Base-by-base conservation (phyloP, 1,140 invertebrate species). In the Magallana gigas region DNA sequence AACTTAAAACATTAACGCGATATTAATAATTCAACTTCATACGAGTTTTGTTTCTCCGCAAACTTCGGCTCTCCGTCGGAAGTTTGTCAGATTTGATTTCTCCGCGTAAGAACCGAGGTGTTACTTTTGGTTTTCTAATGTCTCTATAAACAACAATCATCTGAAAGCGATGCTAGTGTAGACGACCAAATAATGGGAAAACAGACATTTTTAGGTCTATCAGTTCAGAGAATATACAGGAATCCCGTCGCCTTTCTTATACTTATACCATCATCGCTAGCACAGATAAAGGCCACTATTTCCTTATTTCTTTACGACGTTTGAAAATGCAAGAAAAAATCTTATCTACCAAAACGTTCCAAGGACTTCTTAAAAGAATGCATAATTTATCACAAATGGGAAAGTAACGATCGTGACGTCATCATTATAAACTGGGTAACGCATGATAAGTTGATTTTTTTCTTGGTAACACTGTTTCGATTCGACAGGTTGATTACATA, bases 1-100 rank as follows among this genome's bases (percentile, higher is more conserved):
- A 76, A 36, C 18, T 76, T 29, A 29, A 18, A 76, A 76, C 23
- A 76, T 76, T 29, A 76, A 76, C 68, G 68, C 36, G 1, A 76
- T 11, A 76, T 76, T 76, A 76, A 76, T 76, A 76, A 76, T 76
- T 76, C 68, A 76, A 76, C 68, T 76, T 29, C 18, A 76, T 36
- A 76, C 29, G 68, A 76, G 68, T 76, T 76, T 76, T 36, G 14
- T 76, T 76, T 76, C 68, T 29, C 36, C 36, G 36, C 8, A 76
- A 76, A 8, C 23, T 76, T 76, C 23, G 68, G 18, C 68, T 29
- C 23, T 76, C 18, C 36, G 18, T 29, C 68, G 68, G 36, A 76
- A 76, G 36, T 76, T 29, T 76, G 68, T 76, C 68, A 76, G 23
- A 76, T 76, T 76, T 29, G 8, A 76, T 76, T 76, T 71, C 23